Conservation (phyloP, 2,113 vertebrate species). For the Polyodon spathula region DNA sequence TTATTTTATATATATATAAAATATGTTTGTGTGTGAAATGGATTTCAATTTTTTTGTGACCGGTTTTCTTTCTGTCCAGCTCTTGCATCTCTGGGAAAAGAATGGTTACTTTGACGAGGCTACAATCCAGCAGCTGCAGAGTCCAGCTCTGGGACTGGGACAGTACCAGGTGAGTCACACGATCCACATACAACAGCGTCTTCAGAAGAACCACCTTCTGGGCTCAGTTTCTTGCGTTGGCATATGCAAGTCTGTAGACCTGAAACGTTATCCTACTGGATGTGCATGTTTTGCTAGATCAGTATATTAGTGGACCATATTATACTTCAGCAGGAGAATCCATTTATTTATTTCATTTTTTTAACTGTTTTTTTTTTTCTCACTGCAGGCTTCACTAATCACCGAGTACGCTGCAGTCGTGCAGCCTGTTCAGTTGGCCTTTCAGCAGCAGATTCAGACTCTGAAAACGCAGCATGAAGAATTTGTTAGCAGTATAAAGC, state of each 20-base stretch:
- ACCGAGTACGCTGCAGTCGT: conserved; percentile 78
- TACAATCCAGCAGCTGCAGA: conserved; percentile 93
- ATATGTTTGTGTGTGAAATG: background rate
- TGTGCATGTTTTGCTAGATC: too few relatives aligned
- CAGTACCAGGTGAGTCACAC: too few relatives aligned
- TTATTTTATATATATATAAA: background rate
- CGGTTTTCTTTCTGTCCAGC: conserved; percentile 40
- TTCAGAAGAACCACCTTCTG: too few relatives aligned
- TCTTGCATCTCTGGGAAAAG: conserved; percentile 95
- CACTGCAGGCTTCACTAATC: conserved; percentile 76
- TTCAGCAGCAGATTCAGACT: conserved; percentile 91
- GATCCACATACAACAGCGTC: too few relatives aligned
- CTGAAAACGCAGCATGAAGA: conserved; percentile 88
- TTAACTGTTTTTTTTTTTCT: background rate
- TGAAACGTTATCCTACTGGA: too few relatives aligned
- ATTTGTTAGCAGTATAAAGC: conserved; percentile 75
- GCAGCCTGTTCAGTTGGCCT: conserved; percentile 85
- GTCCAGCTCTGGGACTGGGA: conserved; percentile 85
- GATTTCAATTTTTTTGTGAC: background rate
- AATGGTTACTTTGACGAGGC: conserved; percentile 94
- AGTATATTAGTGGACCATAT: too few relatives aligned
- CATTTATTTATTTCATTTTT: too few relatives aligned
- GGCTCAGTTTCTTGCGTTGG: too few relatives aligned
- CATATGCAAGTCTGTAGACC: too few relatives aligned
- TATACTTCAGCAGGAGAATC: too few relatives aligned